Conservation (phyloP, 2,888 invertebrate genomes). For the Cheilosia grossa region DNA sequence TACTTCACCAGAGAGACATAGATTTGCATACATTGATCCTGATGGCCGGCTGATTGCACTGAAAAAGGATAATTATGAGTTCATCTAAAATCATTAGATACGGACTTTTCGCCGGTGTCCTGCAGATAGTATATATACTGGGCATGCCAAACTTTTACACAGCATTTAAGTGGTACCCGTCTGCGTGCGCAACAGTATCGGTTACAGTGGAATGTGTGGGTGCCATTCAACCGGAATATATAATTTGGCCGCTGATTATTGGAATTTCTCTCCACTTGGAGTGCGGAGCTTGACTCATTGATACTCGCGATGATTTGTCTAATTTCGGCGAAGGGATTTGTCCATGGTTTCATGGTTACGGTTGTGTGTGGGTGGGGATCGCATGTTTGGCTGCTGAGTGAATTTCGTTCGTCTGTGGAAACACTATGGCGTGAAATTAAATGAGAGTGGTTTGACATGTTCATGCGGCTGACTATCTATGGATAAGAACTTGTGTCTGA, state of each 20-base stretch:
- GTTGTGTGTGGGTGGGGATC: too few relatives aligned
- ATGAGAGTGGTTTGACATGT: too few relatives aligned
- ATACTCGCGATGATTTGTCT: constrained; percentile 33
- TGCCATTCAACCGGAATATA: constrained; percentile 35
- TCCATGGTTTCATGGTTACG: too few relatives aligned
- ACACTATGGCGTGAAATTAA: too few relatives aligned
- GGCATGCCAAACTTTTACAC: constrained; percentile 11
- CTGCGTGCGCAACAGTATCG: not conserved
- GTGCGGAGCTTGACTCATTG: constrained; percentile 44
- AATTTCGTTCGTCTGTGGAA: too few relatives aligned
- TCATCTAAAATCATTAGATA: constrained; percentile 48
- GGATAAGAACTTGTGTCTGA: too few relatives aligned
- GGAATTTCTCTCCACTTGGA: constrained; percentile 19
- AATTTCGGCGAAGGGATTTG: constrained; percentile 6
- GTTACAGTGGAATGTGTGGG: not conserved
- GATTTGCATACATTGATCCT: constrained; percentile 54
- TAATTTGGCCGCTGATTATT: constrained; percentile 23
- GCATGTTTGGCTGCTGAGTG: too few relatives aligned
- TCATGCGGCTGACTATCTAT: too few relatives aligned
- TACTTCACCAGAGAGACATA: not conserved
- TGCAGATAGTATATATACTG: not conserved
- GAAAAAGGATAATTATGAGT: constrained; percentile 59
- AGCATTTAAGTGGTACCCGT: constrained; percentile 4
- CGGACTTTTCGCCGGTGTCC: not conserved
- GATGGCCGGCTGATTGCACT: constrained; percentile 41